phyloP scores from a whole-genome alignment of 1,140 invertebrate species.

The Tigriopus japonicus region DNA sequence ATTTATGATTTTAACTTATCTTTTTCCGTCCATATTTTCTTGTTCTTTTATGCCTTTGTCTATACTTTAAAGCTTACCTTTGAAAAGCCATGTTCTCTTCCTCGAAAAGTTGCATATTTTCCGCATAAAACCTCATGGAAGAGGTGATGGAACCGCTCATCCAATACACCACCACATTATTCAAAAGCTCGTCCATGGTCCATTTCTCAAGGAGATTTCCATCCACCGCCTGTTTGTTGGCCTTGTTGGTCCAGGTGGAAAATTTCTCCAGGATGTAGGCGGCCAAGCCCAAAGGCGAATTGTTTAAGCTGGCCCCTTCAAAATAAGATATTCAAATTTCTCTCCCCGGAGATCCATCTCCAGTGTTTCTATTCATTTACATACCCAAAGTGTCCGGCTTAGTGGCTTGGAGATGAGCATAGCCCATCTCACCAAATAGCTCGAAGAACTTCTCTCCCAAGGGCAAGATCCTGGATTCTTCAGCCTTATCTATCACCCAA shows the following conservation, averaged over 20 bases:
- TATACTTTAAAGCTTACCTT: no score
- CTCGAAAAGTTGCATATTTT: not conserved
- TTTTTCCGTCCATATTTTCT: no score
- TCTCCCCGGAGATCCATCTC: no score
- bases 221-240: slow-evolving; percentile 36
- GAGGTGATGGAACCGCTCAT: not conserved
- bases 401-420: slow-evolving; percentile 59
- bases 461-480: slow-evolving; percentile 39
- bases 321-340: slow-evolving; percentile 19
- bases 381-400: slow-evolving; percentile 75
- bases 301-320: slow-evolving; percentile 17
- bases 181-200: slow-evolving; percentile 51
- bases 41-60: no score
- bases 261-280: slow-evolving; percentile 73
- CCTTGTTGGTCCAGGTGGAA: slow-evolving; percentile 46
- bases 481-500: slow-evolving; percentile 32
- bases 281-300: slow-evolving; percentile 47
- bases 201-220: slow-evolving; percentile 46
- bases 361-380: not conserved
- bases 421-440: slow-evolving; percentile 49
- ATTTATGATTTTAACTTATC: no score
- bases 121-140: not conserved
- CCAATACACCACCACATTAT: slow-evolving; percentile 80
- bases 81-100: no score
- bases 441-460: slow-evolving; percentile 27